Percentiles rank a stretch among this genome's conserved stretches.
phyloP scores from a whole-genome alignment of 2,113 vertebrate species.

The Stegostoma tigrinum region DNA sequence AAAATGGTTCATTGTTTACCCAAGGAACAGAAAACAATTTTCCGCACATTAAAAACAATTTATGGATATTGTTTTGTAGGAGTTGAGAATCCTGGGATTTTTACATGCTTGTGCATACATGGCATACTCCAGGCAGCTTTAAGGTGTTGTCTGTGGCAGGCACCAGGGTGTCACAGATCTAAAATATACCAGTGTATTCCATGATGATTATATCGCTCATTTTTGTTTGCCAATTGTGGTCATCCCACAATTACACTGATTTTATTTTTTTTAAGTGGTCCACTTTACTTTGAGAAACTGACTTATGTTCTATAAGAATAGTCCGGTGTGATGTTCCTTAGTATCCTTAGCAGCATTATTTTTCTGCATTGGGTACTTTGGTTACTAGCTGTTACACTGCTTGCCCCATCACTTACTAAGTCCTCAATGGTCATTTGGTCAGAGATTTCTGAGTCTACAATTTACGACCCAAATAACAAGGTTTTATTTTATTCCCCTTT shows the following conservation, averaged over 20 bases:
- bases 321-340: slow-evolving; percentile 10
- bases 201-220: slow-evolving; percentile 14
- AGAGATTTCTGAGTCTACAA: slow-evolving; percentile 23
- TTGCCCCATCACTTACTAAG: neutral
- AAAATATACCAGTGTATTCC: slow-evolving; percentile 29
- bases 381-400: slow-evolving; percentile 23
- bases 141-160: neutral
- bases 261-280: neutral
- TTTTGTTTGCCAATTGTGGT: slow-evolving; percentile 25
- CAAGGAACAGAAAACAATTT: slow-evolving; percentile 2
- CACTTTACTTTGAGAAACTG: neutral
- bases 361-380: slow-evolving; percentile 17
- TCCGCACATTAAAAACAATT: slow-evolving; percentile 2
- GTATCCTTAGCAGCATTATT: neutral
- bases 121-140: slow-evolving; percentile 14
- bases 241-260: neutral
- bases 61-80: neutral
- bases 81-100: slow-evolving; percentile 10
- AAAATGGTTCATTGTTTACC: neutral
- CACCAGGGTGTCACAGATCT: neutral
- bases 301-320: slow-evolving; percentile 27
- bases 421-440: slow-evolving; percentile 17
- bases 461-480: neutral
- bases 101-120: neutral
- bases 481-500: slow-evolving; percentile 24